Conservation (phyloP, 2,113 vertebrate species). For the Melanotaenia duboulayi region DNA sequence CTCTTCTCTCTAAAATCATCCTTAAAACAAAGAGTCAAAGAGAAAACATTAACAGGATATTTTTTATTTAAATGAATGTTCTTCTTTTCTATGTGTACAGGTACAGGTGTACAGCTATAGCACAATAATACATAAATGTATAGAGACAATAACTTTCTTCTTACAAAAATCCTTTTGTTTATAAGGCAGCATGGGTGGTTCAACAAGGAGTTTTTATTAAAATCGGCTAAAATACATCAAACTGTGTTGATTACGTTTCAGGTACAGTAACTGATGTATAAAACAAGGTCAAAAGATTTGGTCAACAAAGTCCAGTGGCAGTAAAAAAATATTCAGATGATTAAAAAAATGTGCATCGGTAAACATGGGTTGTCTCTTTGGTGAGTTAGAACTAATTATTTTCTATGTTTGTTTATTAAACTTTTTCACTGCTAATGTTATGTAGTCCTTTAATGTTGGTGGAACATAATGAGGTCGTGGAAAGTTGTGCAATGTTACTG, state of each 20-base stretch:
- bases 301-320: conserved; percentile 39
- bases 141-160: conserved; percentile 47
- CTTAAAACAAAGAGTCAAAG: background rate
- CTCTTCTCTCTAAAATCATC: background rate
- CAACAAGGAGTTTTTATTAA: conserved; percentile 28
- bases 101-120: conserved; percentile 53
- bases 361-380: conserved; percentile 66
- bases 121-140: conserved; percentile 49
- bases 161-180: conserved; percentile 46
- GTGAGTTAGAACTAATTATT: conserved; percentile 53
- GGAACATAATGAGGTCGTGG: background rate
- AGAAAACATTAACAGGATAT: conserved; percentile 14
- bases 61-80: conserved; percentile 51
- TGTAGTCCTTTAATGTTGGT: background rate
- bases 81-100: conserved; percentile 48
- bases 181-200: conserved; percentile 76
- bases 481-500: background rate
- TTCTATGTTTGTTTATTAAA: conserved; percentile 29
- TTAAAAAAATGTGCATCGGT: conserved; percentile 39
- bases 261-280: conserved; percentile 36
- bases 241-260: conserved; percentile 37
- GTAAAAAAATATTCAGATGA: conserved; percentile 33
- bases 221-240: conserved; percentile 38
- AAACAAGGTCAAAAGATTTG: conserved; percentile 36
- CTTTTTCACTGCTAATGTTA: conserved; percentile 20